Base-by-base conservation (phyloP, 2,113 vertebrate genomes). In the Alethe castanea region DNA sequence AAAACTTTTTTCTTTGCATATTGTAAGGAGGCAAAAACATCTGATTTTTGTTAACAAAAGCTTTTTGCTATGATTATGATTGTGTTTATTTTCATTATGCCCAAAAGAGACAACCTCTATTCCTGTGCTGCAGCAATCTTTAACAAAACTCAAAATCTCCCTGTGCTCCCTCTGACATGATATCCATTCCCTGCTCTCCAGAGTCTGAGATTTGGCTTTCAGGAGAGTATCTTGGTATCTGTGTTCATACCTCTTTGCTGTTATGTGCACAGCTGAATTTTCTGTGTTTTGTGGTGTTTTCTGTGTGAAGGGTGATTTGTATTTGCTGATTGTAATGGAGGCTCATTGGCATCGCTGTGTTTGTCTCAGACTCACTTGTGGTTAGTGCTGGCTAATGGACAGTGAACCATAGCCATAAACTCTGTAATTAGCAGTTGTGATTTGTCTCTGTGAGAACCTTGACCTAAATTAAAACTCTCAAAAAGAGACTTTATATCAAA, bases 301-400 rank as follows among this genome's bases (percentile, higher is more conserved):
- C 54, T 67, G 28, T 64, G 35, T 81, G 66, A 57, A 17, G 6
- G 33, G 33, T 40, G 33, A 22, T 79, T 91, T 74, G 18, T 5
- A 23, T 81, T 86, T 92, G 29, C 50, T 42, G 44, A 12, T 60
- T 81, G 25, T 78, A 54, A 73, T 23, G 45, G 42, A 61, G 56
- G 18, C 29, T 61, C 35, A 24, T 31, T 5, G 4, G 5, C 47
- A 26, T 71, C 1, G 1, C 62, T 1, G 0, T 36, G 12, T 38
- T 80, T 73, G 19, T 81, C 28, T 74, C 50, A 81, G 24, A 69
- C 20, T 73, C 35, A 5, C 50, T 81, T 81, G 50, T 64, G 35
- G 50, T 60, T 19, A 3, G 8, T 84, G 54, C 57, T 11, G 52
- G 4, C 26, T 90, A 44, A 73, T 54, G 56, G 42, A 47, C 70